Evolutionary conservation across 2,113 vertebrate species (phyloP), one percentile per base, ranked within the genome.

Genomic region (Nerophis ophidion): DNA sequence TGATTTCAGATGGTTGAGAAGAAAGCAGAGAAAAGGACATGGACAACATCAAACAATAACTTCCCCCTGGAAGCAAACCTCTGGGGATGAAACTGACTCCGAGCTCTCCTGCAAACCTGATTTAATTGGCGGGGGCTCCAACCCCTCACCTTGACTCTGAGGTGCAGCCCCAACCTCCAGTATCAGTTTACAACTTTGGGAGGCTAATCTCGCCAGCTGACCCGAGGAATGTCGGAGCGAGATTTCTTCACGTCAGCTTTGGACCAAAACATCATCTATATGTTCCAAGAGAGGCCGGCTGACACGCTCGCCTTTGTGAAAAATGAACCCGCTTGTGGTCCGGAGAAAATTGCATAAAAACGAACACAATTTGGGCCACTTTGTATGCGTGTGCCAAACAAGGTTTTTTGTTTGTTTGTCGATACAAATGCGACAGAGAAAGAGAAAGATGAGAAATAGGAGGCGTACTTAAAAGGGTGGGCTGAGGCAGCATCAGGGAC

Each of bases 111-210:
- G 66, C 52, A 80, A 82, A 86, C 80, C 80, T 80, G 81, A 85
- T 67, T 79, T 76, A 74, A 81, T 73, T 75, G 68, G 80, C 63
- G 76, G 79, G 26, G 73, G 62, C 72, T 74, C 34, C 55, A 55
- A 72, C 80, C 72, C 44, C 44, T 84, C 79, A 81, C 82, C 75
- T 81, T 81, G 80, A 86, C 82, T 64, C 68, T 78, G 69, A 63
- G 65, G 74, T 74, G 72, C 65, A 79, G 68, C 52, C 64, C 79
- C 60, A 74, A 61, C 53, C 63, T 67, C 54, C 52, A 52, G 70
- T 81, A 86, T 87, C 81, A 69, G 36, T 12, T 86, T 86, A 81
- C 86, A 26, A n/a, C 50, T 75, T 48, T 63, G 65, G 19, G 58
- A 66, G 70, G 56, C 63, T 80, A 74, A 77, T 77, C 70, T 73